Percentiles rank a stretch among this genome's conserved stretches.
phyloP scores from a whole-genome alignment of 2,113 vertebrate genomes.

The Geococcyx californianus region DNA sequence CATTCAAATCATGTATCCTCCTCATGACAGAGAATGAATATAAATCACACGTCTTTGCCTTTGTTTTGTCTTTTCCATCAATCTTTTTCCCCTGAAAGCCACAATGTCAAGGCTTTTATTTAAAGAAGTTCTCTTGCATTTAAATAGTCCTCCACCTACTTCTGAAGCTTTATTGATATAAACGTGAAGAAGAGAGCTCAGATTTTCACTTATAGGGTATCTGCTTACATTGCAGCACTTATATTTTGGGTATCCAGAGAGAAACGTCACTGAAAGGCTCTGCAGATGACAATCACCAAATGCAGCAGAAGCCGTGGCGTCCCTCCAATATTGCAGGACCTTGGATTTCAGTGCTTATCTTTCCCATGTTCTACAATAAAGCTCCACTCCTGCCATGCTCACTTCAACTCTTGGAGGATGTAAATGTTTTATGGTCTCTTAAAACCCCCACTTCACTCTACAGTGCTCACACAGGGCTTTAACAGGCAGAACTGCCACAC shows the following conservation, averaged over 20 bases:
- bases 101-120: not conserved
- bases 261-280: not conserved
- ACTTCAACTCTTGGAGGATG: not conserved
- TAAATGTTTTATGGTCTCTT: not conserved
- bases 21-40: not conserved
- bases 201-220: not conserved
- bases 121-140: not conserved
- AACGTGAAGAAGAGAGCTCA: not conserved
- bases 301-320: fast-evolving
- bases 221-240: not conserved
- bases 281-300: not conserved
- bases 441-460: not conserved
- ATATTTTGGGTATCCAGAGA: not conserved
- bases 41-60: slow-evolving; percentile 12
- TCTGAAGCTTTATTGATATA: not conserved
- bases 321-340: not conserved
- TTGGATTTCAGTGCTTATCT: not conserved
- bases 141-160: not conserved
- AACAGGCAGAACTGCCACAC: not conserved
- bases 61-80: slow-evolving; percentile 40
- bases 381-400: not conserved
- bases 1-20: slow-evolving; percentile 10
- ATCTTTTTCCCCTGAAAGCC: not conserved
- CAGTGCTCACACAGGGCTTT: not conserved
- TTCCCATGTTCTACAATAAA: not conserved